These are phyloP conservation scores for Acrocephalus arundinaceus DNA, from an alignment of 2,113 vertebrate species.

Conservation along the genomic window DNA sequence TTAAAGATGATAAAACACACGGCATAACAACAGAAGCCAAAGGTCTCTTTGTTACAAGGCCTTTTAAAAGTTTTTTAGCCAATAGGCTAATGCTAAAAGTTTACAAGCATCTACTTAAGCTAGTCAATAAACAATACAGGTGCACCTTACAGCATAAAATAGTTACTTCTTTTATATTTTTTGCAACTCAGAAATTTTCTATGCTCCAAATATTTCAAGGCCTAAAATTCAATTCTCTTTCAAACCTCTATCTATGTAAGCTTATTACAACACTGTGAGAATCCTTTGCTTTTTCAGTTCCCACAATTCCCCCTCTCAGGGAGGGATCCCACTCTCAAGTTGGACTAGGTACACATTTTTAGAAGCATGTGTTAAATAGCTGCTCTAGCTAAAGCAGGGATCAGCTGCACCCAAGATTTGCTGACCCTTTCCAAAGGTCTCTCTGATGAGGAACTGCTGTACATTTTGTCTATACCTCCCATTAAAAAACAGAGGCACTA, in stretches of 20 bases:
- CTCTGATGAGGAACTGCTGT: background rate
- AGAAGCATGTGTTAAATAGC: background rate
- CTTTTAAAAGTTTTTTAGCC: background rate
- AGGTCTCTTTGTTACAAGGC: background rate
- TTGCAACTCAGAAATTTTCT: background rate
- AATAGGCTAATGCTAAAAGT: background rate
- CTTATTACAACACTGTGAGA: background rate
- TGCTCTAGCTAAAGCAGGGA: background rate
- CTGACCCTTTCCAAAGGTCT: background rate
- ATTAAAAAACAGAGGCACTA: background rate
- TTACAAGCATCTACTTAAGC: background rate
- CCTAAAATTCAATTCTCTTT: background rate
- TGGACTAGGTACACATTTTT: background rate
- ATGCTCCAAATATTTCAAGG: background rate
- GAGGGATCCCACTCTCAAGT: rapidly evolving
- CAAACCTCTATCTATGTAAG: background rate
- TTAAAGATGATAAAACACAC: background rate
- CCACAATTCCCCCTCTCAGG: background rate
- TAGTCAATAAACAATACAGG: background rate
- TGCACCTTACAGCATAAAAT: background rate
- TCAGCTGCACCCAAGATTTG: background rate
- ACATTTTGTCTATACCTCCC: background rate
- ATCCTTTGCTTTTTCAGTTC: background rate
- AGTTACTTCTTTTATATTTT: background rate
- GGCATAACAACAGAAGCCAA: background rate